Conservation (phyloP, 2,888 invertebrate genomes). For the Lymantria dispar region DNA sequence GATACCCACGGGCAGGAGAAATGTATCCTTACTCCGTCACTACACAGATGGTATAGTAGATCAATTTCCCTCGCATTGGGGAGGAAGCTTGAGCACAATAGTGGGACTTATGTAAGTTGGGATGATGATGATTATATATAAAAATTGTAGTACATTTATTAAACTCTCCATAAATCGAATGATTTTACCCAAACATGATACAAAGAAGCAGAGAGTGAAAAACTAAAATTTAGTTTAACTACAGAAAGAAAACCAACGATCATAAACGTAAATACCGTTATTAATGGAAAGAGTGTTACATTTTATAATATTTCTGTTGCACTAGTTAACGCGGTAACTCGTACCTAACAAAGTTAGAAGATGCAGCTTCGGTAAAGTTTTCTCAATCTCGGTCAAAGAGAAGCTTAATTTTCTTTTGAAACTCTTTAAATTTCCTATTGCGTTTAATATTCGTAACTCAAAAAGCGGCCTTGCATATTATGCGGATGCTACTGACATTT, state of each 20-base stretch:
- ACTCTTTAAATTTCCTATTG: constrained; percentile 71
- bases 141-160: no score
- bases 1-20: no score
- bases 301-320: constrained; percentile 59
- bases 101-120: no score
- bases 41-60: no score
- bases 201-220: constrained; percentile 44
- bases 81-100: no score
- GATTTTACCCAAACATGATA: constrained; percentile 40
- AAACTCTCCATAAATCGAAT: no score
- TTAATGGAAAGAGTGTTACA: constrained; percentile 64
- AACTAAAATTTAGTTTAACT: constrained; percentile 72
- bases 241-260: constrained; percentile 47
- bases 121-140: no score
- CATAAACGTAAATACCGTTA: constrained; percentile 58
- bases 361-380: constrained; percentile 57
- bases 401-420: constrained; percentile 72
- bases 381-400: constrained; percentile 46
- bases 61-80: no score
- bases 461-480: constrained; percentile 50
- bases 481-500: constrained; percentile 40
- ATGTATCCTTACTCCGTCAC: no score
- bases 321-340: constrained; percentile 71
- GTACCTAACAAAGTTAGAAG: constrained; percentile 68
- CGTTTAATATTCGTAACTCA: constrained; percentile 56